Evolutionary conservation across 2,888 invertebrate species (phyloP).

Genomic region (Polymixis lichenea): DNA sequence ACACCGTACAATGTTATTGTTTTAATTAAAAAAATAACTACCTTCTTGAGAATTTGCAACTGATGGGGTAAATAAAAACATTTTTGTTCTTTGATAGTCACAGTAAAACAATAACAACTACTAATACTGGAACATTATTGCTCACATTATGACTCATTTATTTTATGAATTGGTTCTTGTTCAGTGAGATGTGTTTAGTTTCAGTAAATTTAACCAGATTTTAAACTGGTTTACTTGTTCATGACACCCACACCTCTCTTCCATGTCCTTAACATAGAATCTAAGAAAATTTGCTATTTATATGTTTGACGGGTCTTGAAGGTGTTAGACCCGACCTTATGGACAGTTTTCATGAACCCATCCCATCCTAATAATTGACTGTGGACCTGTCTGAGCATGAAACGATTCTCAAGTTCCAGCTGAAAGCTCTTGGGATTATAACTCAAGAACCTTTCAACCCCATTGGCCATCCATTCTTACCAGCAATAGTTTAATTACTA

Average conservation of each 20-base stretch:
- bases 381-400: neutral
- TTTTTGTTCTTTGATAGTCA: neutral
- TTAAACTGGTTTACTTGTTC: neutral
- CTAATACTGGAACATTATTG: neutral
- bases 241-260: neutral
- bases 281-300: neutral
- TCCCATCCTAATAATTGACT: neutral
- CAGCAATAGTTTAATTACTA: slow-evolving; percentile 3
- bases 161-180: neutral
- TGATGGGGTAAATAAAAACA: neutral
- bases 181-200: too few species aligned
- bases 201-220: neutral
- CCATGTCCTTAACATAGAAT: neutral
- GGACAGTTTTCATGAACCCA: neutral
- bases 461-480: neutral
- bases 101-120: neutral
- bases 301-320: neutral
- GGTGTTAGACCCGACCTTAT: too few species aligned
- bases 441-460: neutral
- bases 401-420: neutral
- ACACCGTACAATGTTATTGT: neutral
- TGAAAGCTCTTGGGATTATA: neutral
- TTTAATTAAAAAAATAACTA: neutral
- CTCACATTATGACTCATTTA: slow-evolving; percentile 1
- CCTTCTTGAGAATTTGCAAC: neutral